Percentiles rank a stretch among this genome's conserved stretches.
phyloP scores from a whole-genome alignment of 2,113 vertebrate genomes.

The Progne subis region DNA sequence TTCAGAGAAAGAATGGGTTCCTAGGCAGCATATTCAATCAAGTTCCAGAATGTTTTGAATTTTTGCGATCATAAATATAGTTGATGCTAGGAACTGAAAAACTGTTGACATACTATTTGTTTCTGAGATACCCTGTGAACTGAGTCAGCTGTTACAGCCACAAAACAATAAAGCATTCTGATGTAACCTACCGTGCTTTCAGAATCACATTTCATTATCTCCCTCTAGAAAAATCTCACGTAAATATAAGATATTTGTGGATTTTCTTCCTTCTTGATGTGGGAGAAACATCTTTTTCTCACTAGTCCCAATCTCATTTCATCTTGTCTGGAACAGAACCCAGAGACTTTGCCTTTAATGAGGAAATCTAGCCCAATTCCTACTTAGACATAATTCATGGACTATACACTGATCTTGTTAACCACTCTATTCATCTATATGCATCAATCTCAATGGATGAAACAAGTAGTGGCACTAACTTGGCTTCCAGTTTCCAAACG shows the following conservation, averaged over 20 bases:
- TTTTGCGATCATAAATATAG: slow-evolving; percentile 33
- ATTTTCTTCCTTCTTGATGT: background rate
- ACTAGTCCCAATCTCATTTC: background rate
- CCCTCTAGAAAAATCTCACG: slow-evolving; percentile 9
- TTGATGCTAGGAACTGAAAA: background rate
- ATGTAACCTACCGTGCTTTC: background rate
- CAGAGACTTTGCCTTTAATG: background rate
- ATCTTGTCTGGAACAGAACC: slow-evolving; percentile 14
- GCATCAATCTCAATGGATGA: slow-evolving; percentile 1
- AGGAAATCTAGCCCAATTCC: slow-evolving; percentile 11
- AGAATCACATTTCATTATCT: background rate
- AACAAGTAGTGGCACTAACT: slow-evolving; percentile 35
- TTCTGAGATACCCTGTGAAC: background rate
- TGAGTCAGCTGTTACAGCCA: slow-evolving; percentile 34
- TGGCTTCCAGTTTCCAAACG: background rate
- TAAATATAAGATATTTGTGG: background rate
- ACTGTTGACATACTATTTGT: slow-evolving; percentile 4
- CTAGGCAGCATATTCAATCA: background rate
- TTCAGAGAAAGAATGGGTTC: background rate
- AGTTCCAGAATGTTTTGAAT: slow-evolving; percentile 5
- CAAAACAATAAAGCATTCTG: slow-evolving; percentile 27
- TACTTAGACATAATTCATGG: background rate
- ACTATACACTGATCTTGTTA: slow-evolving; percentile 39
- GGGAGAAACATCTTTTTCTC: background rate
- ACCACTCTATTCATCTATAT: slow-evolving; percentile 22